A percentile compares a stretch with the other conserved stretches of the same genome.
Evolutionary conservation across 2,888 invertebrate species (phyloP).

Genomic region (Gymnosoma rotundatum): DNA sequence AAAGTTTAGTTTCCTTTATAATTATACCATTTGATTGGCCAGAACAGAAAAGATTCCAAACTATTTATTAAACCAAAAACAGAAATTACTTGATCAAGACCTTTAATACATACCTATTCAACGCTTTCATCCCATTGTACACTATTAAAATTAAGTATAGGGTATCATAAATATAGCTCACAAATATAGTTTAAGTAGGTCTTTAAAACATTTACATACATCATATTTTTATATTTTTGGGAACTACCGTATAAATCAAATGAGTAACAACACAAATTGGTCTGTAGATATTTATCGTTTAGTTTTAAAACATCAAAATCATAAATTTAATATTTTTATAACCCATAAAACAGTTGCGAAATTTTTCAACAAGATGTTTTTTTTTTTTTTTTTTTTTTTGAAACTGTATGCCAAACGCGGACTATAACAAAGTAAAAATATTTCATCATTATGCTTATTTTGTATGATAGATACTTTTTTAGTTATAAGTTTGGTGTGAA

Average conservation of each 20-base stretch:
- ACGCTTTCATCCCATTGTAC: constrained; percentile 7
- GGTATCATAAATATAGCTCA: background rate
- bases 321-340: constrained; percentile 67
- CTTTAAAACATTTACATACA: constrained; percentile 48
- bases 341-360: constrained; percentile 62
- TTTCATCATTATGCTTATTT: constrained; percentile 36
- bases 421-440: constrained; percentile 49
- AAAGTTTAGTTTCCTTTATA: too few species aligned
- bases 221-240: constrained; percentile 39
- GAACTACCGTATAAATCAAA: constrained; percentile 68
- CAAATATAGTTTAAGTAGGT: constrained; percentile 38
- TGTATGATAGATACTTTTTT: constrained; percentile 26
- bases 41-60: too few species aligned
- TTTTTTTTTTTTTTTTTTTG: too few species aligned
- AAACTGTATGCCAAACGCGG: constrained; percentile 27
- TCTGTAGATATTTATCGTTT: constrained; percentile 60
- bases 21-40: too few species aligned
- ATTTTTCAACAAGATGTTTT: constrained; percentile 48
- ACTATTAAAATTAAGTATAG: background rate
- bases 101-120: too few species aligned
- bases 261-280: constrained; percentile 22
- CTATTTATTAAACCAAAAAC: too few species aligned
- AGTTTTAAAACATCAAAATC: constrained; percentile 57
- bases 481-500: constrained; percentile 32
- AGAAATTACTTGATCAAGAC: too few species aligned